Conservation (phyloP, 2,888 invertebrate genomes). For the Kuschelorhynchus macadamiae region DNA sequence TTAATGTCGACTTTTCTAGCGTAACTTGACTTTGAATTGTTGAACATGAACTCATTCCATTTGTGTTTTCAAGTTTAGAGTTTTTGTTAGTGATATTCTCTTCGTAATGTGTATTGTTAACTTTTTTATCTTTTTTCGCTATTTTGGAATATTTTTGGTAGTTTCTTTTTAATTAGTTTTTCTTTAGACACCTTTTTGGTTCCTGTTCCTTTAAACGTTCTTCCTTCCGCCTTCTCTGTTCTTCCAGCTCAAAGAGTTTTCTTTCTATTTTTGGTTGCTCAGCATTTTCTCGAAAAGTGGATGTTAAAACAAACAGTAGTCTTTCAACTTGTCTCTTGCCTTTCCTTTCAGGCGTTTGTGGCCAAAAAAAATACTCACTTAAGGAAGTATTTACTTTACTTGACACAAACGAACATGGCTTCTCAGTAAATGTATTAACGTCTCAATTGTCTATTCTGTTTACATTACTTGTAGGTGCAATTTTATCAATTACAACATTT, state of each 20-base stretch:
- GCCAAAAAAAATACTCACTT: not conserved
- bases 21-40: no score
- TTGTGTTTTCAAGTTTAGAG: no score
- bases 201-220: not conserved
- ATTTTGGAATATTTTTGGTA: no score
- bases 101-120: no score
- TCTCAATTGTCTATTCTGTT: not conserved
- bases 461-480: not conserved
- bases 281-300: constrained; percentile 2
- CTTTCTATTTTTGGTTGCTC: not conserved
- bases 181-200: not conserved
- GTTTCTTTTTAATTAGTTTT: constrained; percentile 2
- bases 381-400: no score
- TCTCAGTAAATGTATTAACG: no score
- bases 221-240: not conserved
- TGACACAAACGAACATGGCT: no score
- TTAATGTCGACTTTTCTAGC: no score
- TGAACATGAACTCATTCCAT: no score
- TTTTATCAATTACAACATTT: not conserved
- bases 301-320: constrained; percentile 9
- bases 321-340: not conserved
- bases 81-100: no score
- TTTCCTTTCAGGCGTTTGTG: not conserved
- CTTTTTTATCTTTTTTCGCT: no score
- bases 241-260: not conserved